These are phyloP conservation scores for Itoplectis maculator DNA, from an alignment of 2,888 invertebrate genomes.

Conservation along the genomic window DNA sequence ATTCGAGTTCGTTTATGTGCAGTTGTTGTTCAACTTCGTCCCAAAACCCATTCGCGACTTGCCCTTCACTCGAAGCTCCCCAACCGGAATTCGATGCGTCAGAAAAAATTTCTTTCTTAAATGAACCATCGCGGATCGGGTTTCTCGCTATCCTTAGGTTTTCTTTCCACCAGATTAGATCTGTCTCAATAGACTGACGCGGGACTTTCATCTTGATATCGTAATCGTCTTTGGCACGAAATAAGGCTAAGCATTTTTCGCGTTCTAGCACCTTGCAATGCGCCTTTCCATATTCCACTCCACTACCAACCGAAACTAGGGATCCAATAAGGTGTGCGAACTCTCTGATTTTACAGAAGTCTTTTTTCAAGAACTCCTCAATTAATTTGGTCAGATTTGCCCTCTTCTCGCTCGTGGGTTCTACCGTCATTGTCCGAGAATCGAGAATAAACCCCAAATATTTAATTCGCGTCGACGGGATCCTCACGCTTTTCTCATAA, in stretches of 20 bases:
- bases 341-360: slow-evolving; percentile 45
- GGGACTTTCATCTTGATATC: slow-evolving; percentile 42
- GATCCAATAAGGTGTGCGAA: slow-evolving; percentile 55
- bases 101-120: slow-evolving; percentile 45
- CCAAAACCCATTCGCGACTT: no score
- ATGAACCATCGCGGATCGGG: slow-evolving; percentile 26
- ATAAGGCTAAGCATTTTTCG: slow-evolving; percentile 49
- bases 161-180: slow-evolving; percentile 55
- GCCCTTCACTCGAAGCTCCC: slow-evolving; percentile 49
- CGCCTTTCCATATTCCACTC: slow-evolving; percentile 54
- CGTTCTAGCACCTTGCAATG: slow-evolving; percentile 59
- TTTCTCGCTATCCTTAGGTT: slow-evolving; percentile 11
- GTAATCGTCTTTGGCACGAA: slow-evolving; percentile 41
- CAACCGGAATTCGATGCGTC: slow-evolving; percentile 60
- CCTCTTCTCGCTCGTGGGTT: slow-evolving; percentile 48
- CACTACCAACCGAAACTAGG: slow-evolving; percentile 49
- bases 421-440: slow-evolving; percentile 34
- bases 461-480: slow-evolving; percentile 48
- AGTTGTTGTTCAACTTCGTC: no score
- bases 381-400: slow-evolving; percentile 18
- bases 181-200: slow-evolving; percentile 10
- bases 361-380: slow-evolving; percentile 6
- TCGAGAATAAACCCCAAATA: slow-evolving; percentile 58
- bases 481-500: slow-evolving; percentile 34
- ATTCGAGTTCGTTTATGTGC: slow-evolving; percentile 51